These are phyloP conservation scores for Ptyas mucosa DNA, from an alignment of 2,113 vertebrate genomes.

Conservation along the genomic window DNA sequence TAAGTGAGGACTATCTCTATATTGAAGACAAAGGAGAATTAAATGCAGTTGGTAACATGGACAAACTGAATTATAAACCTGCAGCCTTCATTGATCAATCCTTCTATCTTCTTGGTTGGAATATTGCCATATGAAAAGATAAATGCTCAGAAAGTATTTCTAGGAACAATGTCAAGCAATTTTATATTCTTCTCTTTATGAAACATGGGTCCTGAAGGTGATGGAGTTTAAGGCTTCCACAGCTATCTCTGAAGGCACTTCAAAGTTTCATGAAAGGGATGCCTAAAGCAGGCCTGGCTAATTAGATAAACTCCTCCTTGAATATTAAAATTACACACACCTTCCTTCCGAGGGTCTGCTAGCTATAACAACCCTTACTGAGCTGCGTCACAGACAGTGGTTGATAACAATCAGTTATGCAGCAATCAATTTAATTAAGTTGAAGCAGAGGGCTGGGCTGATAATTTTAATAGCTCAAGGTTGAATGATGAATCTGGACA, in stretches of 20 bases:
- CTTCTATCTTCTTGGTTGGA: neutral
- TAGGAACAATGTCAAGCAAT: neutral
- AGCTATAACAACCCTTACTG: neutral
- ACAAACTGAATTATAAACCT: neutral
- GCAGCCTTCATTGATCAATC: neutral
- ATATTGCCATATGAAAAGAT: neutral
- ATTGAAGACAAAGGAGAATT: neutral
- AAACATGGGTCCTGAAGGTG: neutral
- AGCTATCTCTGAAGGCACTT: neutral
- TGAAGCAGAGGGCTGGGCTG: neutral
- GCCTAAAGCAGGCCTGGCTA: neutral
- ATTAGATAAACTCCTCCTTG: neutral
- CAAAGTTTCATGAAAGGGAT: neutral
- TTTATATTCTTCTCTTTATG: neutral
- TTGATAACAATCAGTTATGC: neutral
- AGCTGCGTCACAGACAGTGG: neutral
- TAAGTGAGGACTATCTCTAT: neutral
- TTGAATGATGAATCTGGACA: neutral
- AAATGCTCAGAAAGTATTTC: neutral
- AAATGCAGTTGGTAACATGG: neutral
- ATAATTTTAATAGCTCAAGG: neutral
- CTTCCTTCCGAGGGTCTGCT: neutral
- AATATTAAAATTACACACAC: neutral
- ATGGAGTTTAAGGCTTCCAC: neutral
- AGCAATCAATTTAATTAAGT: neutral